These are phyloP conservation scores for Phrixothrix hirtus DNA, from an alignment of 2,888 invertebrate genomes.

Conservation along the genomic window DNA sequence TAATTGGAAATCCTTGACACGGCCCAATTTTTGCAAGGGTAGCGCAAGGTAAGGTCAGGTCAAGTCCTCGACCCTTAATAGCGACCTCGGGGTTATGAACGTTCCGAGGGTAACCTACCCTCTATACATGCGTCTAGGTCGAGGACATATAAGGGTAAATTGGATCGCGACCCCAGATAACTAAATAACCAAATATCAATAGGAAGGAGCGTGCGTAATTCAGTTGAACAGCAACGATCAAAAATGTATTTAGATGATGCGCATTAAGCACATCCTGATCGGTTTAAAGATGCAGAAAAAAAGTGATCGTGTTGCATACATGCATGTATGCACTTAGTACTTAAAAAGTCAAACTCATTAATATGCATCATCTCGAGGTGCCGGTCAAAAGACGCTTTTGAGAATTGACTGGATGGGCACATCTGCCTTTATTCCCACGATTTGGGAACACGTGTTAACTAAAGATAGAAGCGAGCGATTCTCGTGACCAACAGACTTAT, in stretches of 20 bases:
- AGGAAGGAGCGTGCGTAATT: constrained; percentile 10
- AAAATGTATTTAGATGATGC: background rate
- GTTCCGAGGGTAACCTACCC: constrained; percentile 27
- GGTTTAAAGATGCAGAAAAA: constrained; percentile 9
- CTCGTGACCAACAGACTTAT: constrained; percentile 34
- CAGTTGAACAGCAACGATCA: background rate
- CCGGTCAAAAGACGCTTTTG: constrained; percentile 35
- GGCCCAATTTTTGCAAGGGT: constrained; percentile 25
- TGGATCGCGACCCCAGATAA: constrained; percentile 26
- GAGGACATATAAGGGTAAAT: constrained; percentile 21
- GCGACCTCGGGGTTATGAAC: constrained; percentile 28
- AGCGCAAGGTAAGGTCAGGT: constrained; percentile 29
- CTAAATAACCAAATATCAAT: constrained; percentile 14
- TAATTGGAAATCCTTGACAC: constrained; percentile 28
- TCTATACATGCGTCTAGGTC: constrained; percentile 18
- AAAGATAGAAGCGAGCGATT: constrained; percentile 41
- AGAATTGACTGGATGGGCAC: constrained; percentile 42
- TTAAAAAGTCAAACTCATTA: constrained; percentile 12
- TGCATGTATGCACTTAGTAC: constrained; percentile 8
- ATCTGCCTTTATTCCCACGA: constrained; percentile 56
- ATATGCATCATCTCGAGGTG: constrained; percentile 28
- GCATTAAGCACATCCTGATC: constrained; percentile 17
- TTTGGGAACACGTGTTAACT: constrained; percentile 52
- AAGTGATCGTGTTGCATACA: constrained; percentile 12
- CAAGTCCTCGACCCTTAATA: constrained; percentile 23